Evolutionary conservation across 2,888 invertebrate species (phyloP), one percentile per base, ranked within the genome.

Genomic region (Stictocephala bisonia): DNA sequence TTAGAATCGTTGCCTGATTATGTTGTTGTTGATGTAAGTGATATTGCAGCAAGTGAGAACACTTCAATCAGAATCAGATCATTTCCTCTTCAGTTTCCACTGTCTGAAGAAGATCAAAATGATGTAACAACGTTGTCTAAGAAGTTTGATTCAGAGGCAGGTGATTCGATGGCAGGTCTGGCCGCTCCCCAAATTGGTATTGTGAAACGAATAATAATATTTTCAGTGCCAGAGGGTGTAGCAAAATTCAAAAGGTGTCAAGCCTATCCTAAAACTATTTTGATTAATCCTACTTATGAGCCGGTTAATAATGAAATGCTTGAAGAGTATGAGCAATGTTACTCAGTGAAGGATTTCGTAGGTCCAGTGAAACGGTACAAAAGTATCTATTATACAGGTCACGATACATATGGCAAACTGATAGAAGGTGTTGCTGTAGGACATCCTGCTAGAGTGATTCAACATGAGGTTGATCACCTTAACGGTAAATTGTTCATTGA

Each of bases 111-210:
- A 15, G 53, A 53, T 15, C 13, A 24, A 53, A 53, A 15, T 27
- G 53, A 53, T 13, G n/a, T 53, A n/a, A n/a, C 2, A n/a, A n/a
- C n/a, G 4, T 13, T 53, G 26, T 13, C 27, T 26, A 7, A 3
- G 15, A 53, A 53, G 20, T 53, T 53, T 27, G 3, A 53, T n/a
- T 6, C 6, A 13, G 53, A 53, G 15, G 27, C 26, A 11, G 24
- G n/a, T 3, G n/a, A n/a, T n/a, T n/a, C n/a, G n/a, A 53, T 53
- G n/a, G 53, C 53, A 3, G 53, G 53, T n/a, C 20, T 53, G 53
- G 53, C 53, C 15, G 53, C 53, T 2, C 53, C 53, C 20, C 53
- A 53, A 13, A 3, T 53, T 6, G 53, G 53, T 4, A 53, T 53
- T 53, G 6, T 27, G n/a, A 53, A 53, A 18, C 53, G 53, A 26